Conservation (phyloP, 1,140 invertebrate genomes). For the Caerostris darwini region DNA sequence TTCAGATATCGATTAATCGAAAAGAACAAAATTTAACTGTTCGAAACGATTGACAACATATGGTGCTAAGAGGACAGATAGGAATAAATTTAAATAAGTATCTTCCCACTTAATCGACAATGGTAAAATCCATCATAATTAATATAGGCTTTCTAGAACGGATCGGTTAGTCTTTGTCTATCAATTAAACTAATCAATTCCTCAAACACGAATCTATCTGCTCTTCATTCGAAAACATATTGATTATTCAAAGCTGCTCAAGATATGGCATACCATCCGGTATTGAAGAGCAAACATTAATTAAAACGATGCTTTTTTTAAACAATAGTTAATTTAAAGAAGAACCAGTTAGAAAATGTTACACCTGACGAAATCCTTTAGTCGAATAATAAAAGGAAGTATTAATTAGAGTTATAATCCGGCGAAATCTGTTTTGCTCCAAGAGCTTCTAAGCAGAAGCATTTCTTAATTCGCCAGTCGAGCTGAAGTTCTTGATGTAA, state of each 20-base stretch:
- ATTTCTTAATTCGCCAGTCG: too few relatives aligned
- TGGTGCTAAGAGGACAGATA: not conserved
- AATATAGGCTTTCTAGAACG: not conserved
- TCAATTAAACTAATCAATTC: not conserved
- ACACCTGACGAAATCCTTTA: not conserved
- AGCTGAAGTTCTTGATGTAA: too few relatives aligned
- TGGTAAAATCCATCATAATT: slow-evolving; percentile 7
- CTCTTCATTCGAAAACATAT: not conserved
- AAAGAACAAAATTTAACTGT: not conserved
- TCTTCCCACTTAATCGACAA: not conserved
- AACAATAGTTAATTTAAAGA: not conserved
- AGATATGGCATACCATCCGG: not conserved
- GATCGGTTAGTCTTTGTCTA: not conserved
- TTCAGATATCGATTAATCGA: not conserved
- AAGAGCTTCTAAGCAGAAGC: too few relatives aligned
- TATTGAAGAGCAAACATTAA: not conserved
- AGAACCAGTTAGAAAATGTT: not conserved
- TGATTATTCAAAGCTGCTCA: not conserved
- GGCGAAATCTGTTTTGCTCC: not conserved
- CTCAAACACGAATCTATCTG: not conserved
- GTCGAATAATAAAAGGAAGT: not conserved
- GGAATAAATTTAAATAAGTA: not conserved
- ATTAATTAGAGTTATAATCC: not conserved
- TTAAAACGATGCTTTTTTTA: not conserved
- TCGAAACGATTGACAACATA: not conserved